A percentile compares a stretch with the other conserved stretches of the same genome.
Conservation (phyloP, 2,797 vertebrate species). For the Agapornis canus region DNA sequence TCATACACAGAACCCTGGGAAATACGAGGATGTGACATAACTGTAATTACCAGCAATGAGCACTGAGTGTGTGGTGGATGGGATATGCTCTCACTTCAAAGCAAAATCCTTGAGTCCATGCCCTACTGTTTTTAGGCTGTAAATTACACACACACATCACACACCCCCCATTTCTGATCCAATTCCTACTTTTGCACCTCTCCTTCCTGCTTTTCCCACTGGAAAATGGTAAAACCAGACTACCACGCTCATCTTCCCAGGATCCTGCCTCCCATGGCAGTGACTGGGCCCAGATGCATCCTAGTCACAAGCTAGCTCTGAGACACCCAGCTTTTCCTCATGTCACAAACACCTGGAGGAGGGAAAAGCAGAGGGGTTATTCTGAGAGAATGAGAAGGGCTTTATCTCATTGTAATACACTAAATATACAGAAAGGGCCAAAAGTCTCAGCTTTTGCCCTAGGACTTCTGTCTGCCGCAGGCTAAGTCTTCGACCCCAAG, state of each 20-base stretch:
- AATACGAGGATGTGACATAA: background rate
- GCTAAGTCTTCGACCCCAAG: background rate
- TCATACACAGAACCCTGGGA: background rate
- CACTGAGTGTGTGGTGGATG: background rate
- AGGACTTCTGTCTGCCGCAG: background rate
- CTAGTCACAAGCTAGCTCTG: background rate
- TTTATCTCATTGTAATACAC: background rate
- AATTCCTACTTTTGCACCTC: background rate
- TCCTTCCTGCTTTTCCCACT: background rate
- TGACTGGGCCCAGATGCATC: background rate
- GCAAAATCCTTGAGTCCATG: background rate
- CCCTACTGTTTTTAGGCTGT: background rate
- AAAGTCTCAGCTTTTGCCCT: constrained; percentile 33
- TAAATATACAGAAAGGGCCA: constrained; percentile 8
- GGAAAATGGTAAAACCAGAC: background rate
- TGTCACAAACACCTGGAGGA: background rate
- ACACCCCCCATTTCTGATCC: background rate
- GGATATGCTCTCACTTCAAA: background rate
- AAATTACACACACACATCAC: too few species aligned
- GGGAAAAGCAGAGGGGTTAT: background rate
- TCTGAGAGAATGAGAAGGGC: background rate
- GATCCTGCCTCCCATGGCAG: background rate
- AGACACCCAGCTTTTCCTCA: background rate
- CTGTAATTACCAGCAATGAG: background rate
- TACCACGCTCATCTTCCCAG: background rate